Evolutionary conservation across 2,797 vertebrate genomes (phyloP).

Genomic region (Zalophus californianus): DNA sequence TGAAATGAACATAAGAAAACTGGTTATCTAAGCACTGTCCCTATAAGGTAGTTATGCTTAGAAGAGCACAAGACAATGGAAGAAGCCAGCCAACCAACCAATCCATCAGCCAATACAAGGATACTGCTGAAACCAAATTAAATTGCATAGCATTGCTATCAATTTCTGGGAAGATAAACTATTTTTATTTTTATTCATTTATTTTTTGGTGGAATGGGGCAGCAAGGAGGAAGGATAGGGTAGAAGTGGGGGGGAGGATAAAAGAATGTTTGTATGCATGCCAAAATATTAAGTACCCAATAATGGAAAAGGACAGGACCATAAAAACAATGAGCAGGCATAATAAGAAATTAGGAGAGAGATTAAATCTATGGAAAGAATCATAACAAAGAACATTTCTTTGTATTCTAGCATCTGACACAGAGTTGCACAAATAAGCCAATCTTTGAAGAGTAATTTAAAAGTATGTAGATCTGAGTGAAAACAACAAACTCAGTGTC

Average conservation of each 20-base stretch:
- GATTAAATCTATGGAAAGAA: neutral
- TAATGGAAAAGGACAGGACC: constrained; percentile 1
- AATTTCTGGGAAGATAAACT: constrained; percentile 45
- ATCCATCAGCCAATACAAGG: constrained; percentile 48
- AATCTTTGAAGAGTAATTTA: neutral
- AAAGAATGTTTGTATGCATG: neutral
- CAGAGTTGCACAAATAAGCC: neutral
- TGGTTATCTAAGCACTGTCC: constrained; percentile 48
- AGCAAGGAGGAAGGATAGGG: neutral
- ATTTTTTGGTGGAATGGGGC: neutral
- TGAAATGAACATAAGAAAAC: constrained; percentile 68
- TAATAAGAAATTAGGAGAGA: neutral
- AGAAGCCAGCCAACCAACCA: constrained; percentile 54
- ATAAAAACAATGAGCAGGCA: constrained; percentile 23
- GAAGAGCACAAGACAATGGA: constrained; percentile 55
- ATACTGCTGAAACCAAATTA: constrained; percentile 53
- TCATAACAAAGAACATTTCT: neutral
- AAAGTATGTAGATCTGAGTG: neutral
- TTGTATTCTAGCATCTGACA: neutral
- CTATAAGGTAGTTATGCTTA: constrained; percentile 58
- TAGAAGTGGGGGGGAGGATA: neutral
- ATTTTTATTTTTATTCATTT: neutral
- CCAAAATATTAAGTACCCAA: neutral
- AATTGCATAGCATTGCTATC: constrained; percentile 34
- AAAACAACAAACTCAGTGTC: constrained; percentile 19